Evolutionary conservation across 2,113 vertebrate species (phyloP).

Genomic region (Nesogale talazaci): DNA sequence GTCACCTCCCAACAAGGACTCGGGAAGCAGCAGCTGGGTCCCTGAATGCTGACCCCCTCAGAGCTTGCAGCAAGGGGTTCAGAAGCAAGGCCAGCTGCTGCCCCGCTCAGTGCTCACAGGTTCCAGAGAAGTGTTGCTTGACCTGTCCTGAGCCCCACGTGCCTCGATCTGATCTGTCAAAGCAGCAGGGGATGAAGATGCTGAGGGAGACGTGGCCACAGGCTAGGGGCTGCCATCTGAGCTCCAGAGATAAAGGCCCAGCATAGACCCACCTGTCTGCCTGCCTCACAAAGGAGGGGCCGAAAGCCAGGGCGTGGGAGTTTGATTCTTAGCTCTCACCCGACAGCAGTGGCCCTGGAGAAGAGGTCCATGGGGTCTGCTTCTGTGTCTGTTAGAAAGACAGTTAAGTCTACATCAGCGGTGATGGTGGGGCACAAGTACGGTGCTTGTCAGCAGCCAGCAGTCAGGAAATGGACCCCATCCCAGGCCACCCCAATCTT

Average conservation of each 20-base stretch:
- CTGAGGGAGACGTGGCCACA: not conserved
- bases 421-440: not conserved
- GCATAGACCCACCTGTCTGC: not conserved
- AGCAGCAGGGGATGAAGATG: not conserved
- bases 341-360: not conserved
- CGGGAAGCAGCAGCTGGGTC: not conserved
- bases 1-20: constrained; percentile 3
- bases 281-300: not conserved
- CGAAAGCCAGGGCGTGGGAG: not conserved
- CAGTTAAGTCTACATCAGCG: too few species aligned
- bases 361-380: not conserved
- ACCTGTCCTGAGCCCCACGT: not conserved
- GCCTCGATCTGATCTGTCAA: not conserved
- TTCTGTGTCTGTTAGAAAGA: not conserved
- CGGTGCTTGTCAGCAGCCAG: not conserved
- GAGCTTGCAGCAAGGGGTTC: not conserved
- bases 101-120: accelerated
- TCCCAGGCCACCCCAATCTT: not conserved
- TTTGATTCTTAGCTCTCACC: not conserved
- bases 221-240: not conserved
- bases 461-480: not conserved
- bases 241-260: not conserved
- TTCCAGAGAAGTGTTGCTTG: not conserved
- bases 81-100: not conserved
- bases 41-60: not conserved